Conservation (phyloP, 1,140 invertebrate genomes). For the Telenomus remus region DNA sequence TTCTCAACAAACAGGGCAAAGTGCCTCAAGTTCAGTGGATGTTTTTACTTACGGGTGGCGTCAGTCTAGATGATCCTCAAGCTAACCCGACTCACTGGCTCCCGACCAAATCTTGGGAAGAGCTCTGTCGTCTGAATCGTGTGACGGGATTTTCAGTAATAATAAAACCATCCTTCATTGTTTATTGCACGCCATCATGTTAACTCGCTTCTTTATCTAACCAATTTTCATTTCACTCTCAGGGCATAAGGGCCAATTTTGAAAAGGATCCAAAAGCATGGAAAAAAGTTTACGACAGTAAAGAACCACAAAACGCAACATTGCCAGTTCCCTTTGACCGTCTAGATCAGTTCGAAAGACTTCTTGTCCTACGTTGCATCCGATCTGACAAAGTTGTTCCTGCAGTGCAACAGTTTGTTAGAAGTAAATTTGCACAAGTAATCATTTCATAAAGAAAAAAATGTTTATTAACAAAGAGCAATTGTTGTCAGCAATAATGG, state of each 20-base stretch:
- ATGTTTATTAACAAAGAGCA: slow-evolving; percentile 17
- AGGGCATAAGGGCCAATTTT: too few relatives aligned
- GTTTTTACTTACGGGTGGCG: slow-evolving; percentile 92
- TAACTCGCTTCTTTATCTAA: too few relatives aligned
- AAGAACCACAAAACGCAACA: slow-evolving; percentile 81
- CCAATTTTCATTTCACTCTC: slow-evolving; percentile 5
- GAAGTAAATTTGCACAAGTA: slow-evolving; percentile 78
- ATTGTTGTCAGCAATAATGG: slow-evolving; percentile 81
- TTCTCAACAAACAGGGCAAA: slow-evolving; percentile 84
- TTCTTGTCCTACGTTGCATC: slow-evolving; percentile 88
- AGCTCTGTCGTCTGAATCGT: slow-evolving; percentile 83
- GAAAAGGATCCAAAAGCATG: slow-evolving; percentile 78
- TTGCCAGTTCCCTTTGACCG: slow-evolving; percentile 85
- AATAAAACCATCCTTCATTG: slow-evolving; percentile 39
- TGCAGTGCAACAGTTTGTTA: slow-evolving; percentile 84
- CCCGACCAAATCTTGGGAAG: slow-evolving; percentile 87
- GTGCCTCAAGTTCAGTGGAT: slow-evolving; percentile 88
- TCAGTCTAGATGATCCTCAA: slow-evolving; percentile 86
- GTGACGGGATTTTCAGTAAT: slow-evolving; percentile 76
- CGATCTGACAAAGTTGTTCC: slow-evolving; percentile 93
- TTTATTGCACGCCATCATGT: too few relatives aligned
- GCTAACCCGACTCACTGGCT: slow-evolving; percentile 85
- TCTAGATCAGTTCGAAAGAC: slow-evolving; percentile 84
- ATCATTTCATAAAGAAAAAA: too few relatives aligned
- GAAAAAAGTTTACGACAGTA: slow-evolving; percentile 85